A percentile compares a stretch with the other conserved stretches of the same genome.
Evolutionary conservation across 2,113 vertebrate genomes (phyloP).

Genomic region (Kryptolebias marmoratus): DNA sequence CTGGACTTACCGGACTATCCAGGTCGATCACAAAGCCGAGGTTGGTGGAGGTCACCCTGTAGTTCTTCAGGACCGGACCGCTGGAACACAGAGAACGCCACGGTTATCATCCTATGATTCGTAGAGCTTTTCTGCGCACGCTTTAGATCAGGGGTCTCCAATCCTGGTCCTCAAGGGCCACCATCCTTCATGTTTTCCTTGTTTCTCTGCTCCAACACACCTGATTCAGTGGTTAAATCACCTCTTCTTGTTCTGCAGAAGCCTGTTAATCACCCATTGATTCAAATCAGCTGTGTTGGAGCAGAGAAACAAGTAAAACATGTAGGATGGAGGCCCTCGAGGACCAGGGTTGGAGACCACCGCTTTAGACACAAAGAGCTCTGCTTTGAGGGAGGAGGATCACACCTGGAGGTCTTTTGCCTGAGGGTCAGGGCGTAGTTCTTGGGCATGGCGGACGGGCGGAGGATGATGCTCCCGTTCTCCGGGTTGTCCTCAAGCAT

Average conservation of each 20-base stretch:
- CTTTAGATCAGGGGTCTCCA: too few relatives aligned
- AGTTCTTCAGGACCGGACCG: constrained; percentile 79
- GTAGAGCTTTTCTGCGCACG: background rate
- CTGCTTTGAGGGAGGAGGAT: background rate
- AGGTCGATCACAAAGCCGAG: constrained; percentile 80
- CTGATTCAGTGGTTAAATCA: too few relatives aligned
- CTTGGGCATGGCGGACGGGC: constrained; percentile 61
- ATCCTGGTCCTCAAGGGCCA: too few relatives aligned
- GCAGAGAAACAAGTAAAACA: too few relatives aligned
- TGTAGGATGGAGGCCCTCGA: too few relatives aligned
- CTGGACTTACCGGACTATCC: constrained; percentile 79
- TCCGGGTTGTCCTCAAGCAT: constrained; percentile 69
- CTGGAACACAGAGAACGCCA: constrained; percentile 69
- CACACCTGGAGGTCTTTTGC: constrained; percentile 53
- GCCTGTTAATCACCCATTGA: too few relatives aligned
- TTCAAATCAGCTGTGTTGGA: too few relatives aligned
- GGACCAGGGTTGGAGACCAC: too few relatives aligned
- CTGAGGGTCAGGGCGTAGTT: constrained; percentile 72
- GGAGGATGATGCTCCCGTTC: constrained; percentile 72
- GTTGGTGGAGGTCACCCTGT: constrained; percentile 75
- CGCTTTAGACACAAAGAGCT: background rate
- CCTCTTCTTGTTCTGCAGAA: too few relatives aligned
- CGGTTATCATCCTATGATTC: background rate
- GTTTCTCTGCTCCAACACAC: too few relatives aligned
- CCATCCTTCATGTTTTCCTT: too few relatives aligned